Conservation (phyloP, 2,113 vertebrate species). For the Machaerirhynchus nigripectus region DNA sequence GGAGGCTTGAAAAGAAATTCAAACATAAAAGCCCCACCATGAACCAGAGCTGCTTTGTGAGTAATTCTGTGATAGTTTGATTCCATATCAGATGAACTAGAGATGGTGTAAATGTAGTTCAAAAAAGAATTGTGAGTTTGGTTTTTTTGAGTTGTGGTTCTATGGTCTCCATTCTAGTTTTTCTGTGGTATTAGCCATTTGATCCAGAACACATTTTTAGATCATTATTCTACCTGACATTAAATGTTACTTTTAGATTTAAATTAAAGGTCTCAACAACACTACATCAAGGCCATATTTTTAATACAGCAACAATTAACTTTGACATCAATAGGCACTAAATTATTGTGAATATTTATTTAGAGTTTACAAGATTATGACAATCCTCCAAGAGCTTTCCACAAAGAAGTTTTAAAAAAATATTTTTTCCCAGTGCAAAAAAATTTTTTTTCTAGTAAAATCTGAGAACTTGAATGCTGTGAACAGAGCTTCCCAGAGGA, state of each 20-base stretch:
- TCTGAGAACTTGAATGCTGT: not conserved
- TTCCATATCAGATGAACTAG: not conserved
- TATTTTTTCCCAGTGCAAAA: not conserved
- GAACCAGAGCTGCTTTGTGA: not conserved
- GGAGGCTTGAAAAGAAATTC: not conserved
- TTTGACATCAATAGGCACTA: not conserved
- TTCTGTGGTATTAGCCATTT: not conserved
- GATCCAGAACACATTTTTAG: not conserved
- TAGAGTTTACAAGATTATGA: not conserved
- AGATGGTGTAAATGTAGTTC: not conserved
- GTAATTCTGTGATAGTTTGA: not conserved
- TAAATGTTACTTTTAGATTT: not conserved
- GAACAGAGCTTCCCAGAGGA: not conserved
- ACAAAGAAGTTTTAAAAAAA: not conserved
- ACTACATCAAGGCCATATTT: not conserved
- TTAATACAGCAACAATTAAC: not conserved
- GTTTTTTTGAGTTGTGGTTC: not conserved
- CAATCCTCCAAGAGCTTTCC: not conserved
- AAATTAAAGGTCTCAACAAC: not conserved
- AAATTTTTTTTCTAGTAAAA: not conserved
- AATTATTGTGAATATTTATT: not conserved
- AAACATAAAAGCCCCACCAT: not conserved
- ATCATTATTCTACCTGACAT: not conserved
- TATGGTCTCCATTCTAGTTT: not conserved
- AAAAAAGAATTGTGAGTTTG: not conserved